A percentile compares a stretch with the other conserved stretches of the same genome.
These are phyloP conservation scores for Drosophila buzzatii DNA, from an alignment of 2,888 invertebrate species.

Conservation along the genomic window DNA sequence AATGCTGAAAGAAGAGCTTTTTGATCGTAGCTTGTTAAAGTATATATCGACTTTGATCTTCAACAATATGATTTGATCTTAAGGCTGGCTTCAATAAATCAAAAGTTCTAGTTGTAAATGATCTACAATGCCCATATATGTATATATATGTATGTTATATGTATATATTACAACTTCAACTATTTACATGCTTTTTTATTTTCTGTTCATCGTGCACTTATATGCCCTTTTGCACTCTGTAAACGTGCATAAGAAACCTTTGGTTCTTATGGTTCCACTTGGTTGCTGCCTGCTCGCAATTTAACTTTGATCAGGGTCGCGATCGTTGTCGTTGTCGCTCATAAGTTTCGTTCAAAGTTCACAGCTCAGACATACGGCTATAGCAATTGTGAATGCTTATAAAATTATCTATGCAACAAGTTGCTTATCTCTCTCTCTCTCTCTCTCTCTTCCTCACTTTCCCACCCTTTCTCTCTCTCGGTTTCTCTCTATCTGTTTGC, in stretches of 20 bases:
- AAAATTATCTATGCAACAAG: background rate
- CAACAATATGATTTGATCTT: too few relatives aligned
- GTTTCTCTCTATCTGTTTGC: constrained; percentile 4
- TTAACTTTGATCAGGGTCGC: constrained; percentile 60
- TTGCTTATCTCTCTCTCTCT: background rate
- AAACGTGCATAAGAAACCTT: constrained; percentile 11
- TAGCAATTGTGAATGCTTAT: constrained; percentile 3
- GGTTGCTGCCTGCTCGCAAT: constrained; percentile 15
- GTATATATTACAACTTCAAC: background rate
- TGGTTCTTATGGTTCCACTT: constrained; percentile 38
- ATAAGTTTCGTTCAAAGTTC: constrained; percentile 42
- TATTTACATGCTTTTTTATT: background rate
- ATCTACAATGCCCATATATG: background rate
- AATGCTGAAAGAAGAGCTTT: background rate
- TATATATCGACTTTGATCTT: too few relatives aligned
- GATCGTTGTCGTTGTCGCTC: constrained; percentile 29
- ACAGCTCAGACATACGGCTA: constrained; percentile 1
- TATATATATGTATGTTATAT: background rate
- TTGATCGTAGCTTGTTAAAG: background rate
- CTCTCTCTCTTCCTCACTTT: background rate
- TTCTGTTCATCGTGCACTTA: background rate
- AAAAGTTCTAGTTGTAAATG: background rate
- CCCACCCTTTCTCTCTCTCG: background rate
- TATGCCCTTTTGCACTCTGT: constrained; percentile 3
- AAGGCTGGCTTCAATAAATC: background rate